Evolutionary conservation across 53 echinoderm and acorn worm species (phyloP).

Genomic region (Antedon mediterranea): DNA sequence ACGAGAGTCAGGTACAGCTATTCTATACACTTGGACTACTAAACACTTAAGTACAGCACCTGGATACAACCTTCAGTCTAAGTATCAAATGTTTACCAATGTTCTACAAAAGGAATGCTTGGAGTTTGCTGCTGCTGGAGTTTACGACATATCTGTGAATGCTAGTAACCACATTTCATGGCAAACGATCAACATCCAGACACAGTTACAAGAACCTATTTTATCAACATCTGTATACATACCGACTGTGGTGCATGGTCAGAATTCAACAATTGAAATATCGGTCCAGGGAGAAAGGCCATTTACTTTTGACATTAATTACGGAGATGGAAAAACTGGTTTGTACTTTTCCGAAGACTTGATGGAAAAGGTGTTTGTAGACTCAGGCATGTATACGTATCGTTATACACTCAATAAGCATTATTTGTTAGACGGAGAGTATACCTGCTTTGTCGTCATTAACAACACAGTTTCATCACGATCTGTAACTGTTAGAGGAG

Average conservation of each 20-base stretch:
- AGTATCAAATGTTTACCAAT: slow-evolving; percentile 9
- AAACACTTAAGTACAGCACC: slow-evolving; percentile 5
- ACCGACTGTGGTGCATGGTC: slow-evolving; percentile 29
- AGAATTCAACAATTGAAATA: slow-evolving; percentile 30
- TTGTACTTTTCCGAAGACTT: slow-evolving; percentile 9
- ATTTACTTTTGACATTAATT: slow-evolving; percentile 42
- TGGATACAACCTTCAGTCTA: background rate
- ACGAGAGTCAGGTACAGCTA: slow-evolving; percentile 33
- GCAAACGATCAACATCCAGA: slow-evolving; percentile 8
- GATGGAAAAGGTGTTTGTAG: slow-evolving; percentile 2
- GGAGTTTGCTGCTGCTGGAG: slow-evolving; percentile 42
- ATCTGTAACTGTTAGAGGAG: slow-evolving; percentile 16
- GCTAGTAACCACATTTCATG: slow-evolving; percentile 58
- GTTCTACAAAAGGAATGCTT: slow-evolving; percentile 30
- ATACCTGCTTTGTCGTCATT: slow-evolving; percentile 26
- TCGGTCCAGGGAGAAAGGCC: slow-evolving; percentile 43
- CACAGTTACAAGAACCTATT: slow-evolving; percentile 71
- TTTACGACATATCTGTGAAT: slow-evolving; percentile 58
- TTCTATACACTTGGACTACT: slow-evolving; percentile 46
- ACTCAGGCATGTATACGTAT: slow-evolving; percentile 12
- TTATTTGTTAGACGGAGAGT: slow-evolving; percentile 44
- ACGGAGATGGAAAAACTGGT: slow-evolving; percentile 32
- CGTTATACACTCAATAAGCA: slow-evolving; percentile 29
- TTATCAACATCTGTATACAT: slow-evolving; percentile 24
- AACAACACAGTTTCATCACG: slow-evolving; percentile 43